Conservation (phyloP, 1,140 invertebrate species). For the Heterodera carotae region DNA sequence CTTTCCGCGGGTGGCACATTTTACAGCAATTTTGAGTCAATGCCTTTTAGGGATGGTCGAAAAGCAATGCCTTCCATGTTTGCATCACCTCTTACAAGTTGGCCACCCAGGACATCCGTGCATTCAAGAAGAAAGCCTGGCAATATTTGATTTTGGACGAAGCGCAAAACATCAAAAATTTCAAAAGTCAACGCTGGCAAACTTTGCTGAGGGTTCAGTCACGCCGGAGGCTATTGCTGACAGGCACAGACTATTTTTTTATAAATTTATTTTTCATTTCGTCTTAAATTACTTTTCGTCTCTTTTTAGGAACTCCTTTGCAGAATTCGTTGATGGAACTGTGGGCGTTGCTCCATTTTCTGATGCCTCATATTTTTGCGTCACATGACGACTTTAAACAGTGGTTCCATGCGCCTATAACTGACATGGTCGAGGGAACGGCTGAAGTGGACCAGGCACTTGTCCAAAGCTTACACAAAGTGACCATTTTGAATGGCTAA, state of each 20-base stretch:
- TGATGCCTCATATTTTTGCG: conserved; percentile 98
- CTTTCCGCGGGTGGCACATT: conserved; percentile 4
- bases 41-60: conserved; percentile 84
- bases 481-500: conserved; percentile 62
- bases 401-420: conserved; percentile 98
- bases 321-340: conserved; percentile 99
- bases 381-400: conserved; percentile 96
- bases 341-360: conserved; percentile 99
- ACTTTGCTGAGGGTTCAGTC: conserved; percentile 93
- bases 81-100: conserved; percentile 96
- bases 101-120: conserved; percentile 96
- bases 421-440: conserved; percentile 95
- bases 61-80: conserved; percentile 97
- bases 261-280: neutral
- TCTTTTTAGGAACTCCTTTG: conserved; percentile 76
- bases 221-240: conserved; percentile 85
- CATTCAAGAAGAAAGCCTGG: conserved; percentile 92
- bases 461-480: conserved; percentile 93
- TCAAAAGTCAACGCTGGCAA: conserved; percentile 98
- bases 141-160: conserved; percentile 98
- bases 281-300: too few relatives aligned
- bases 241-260: conserved; percentile 71
- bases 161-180: conserved; percentile 99
- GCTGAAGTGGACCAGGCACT: conserved; percentile 90
- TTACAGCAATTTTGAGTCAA: too few relatives aligned